Evolutionary conservation across 2,113 vertebrate genomes (phyloP), one percentile per base, ranked within the genome.

Genomic region (Sciurus niger): DNA sequence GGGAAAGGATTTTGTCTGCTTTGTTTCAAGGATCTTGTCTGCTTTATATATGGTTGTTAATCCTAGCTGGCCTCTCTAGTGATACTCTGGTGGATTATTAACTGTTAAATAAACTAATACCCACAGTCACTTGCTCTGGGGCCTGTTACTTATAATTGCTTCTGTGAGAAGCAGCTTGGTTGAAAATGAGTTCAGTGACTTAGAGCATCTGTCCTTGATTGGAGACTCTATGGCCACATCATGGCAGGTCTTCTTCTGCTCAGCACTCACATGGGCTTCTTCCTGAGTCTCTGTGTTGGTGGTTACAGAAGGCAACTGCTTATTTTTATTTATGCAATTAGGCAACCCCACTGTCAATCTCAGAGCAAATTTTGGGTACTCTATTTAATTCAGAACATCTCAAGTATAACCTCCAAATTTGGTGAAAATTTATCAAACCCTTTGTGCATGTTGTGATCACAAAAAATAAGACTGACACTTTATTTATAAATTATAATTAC

Each of bases 351-450:
- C 16, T 74, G 43, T 67, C 25, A 85, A 40, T 11, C 25, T 73
- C 37, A 25, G 90, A 74, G 48, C 37, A 95, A 92, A 85, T 70
- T 82, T 60, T 73, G n/a, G 48, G 14, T 55, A 58, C 34, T 89
- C 89, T 70, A 53, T 82, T 79, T 48, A 92, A 92, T 84, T 53
- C 10, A 58, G 65, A 68, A 6, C 16, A 84, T 55, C n/a, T 79
- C 18, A 86, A 65, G 32, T 28, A 53, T 32, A 86, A n/a, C 32
- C 32, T 93, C 28, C n/a, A 91, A n/a, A 83, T 89, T 89, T 84
- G 84, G 68, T 78, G 74, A 93, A 96, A 86, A 87, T 43, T 93
- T 40, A 90, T 84, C 43, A 90, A 83, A 60, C 6, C 34, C 48
- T 34, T 87, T 80, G 60, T 82, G 20, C 17, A 8, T 93, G 5